phyloP scores from a whole-genome alignment of 2,113 vertebrate species.

The Desmodus rotundus region DNA sequence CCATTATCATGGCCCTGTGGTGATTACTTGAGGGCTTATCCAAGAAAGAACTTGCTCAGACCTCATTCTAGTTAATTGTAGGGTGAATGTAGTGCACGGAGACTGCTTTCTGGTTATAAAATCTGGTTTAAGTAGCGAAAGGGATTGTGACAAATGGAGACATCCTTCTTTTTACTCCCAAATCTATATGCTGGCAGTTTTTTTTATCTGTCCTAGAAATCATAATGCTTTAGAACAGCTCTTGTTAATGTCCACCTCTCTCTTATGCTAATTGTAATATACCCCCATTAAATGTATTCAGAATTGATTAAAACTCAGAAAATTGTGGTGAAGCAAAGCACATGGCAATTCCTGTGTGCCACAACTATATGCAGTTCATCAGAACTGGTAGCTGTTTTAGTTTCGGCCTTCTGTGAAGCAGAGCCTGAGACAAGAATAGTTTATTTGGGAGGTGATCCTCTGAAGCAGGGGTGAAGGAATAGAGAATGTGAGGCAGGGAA shows the following conservation, averaged over 20 bases:
- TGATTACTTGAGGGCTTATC: not conserved
- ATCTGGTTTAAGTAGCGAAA: not conserved
- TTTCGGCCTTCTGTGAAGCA: not conserved
- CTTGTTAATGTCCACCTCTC: not conserved
- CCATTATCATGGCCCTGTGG: not conserved
- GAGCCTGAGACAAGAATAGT: not conserved
- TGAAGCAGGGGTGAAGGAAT: not conserved
- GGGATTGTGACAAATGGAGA: not conserved
- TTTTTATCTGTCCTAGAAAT: slow-evolving; percentile 9
- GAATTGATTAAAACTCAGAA: not conserved
- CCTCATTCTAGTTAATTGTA: not conserved
- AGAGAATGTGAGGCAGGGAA: not conserved
- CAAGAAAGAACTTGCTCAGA: not conserved
- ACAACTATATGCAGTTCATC: not conserved
- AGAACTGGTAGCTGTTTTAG: not conserved
- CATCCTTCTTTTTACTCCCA: not conserved
- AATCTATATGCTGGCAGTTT: not conserved
- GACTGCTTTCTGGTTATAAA: not conserved
- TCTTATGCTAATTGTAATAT: not conserved
- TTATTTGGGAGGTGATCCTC: not conserved
- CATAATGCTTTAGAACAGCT: not conserved
- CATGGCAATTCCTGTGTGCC: not conserved
- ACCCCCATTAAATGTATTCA: not conserved
- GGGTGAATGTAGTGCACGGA: not conserved
- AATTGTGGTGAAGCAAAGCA: not conserved